Conservation (phyloP, 2,113 vertebrate species). For the Paradoxurus hermaphroditus region DNA sequence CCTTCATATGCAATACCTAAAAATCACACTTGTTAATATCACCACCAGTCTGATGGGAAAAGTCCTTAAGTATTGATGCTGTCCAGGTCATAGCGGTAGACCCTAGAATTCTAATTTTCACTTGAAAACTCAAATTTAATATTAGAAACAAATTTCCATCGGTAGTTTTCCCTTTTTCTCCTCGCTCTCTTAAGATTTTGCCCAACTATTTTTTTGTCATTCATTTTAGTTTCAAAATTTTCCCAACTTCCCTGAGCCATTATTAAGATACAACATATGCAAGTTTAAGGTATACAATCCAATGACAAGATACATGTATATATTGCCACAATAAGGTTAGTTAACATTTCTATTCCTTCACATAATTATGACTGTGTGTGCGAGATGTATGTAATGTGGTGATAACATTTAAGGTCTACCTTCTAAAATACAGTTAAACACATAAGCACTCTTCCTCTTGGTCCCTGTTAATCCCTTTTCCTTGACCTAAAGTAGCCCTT, state of each 20-base stretch:
- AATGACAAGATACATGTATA: background rate
- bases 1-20: background rate
- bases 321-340: background rate
- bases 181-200: background rate
- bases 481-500: background rate
- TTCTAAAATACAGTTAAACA: background rate
- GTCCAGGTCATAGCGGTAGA: background rate
- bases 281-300: background rate
- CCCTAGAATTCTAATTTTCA: background rate
- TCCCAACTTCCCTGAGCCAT: background rate
- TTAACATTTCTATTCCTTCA: background rate
- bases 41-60: background rate
- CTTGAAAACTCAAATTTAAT: background rate
- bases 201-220: background rate
- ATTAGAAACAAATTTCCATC: background rate
- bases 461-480: background rate
- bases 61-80: background rate
- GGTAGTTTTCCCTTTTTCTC: background rate
- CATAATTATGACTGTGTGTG: background rate
- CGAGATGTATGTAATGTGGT: background rate
- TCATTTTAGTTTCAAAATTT: background rate
- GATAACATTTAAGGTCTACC: background rate
- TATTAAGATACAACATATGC: background rate
- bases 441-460: background rate
- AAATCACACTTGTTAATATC: background rate